Conservation (phyloP, 1,140 invertebrate species). For the Diorhabda carinulata region DNA sequence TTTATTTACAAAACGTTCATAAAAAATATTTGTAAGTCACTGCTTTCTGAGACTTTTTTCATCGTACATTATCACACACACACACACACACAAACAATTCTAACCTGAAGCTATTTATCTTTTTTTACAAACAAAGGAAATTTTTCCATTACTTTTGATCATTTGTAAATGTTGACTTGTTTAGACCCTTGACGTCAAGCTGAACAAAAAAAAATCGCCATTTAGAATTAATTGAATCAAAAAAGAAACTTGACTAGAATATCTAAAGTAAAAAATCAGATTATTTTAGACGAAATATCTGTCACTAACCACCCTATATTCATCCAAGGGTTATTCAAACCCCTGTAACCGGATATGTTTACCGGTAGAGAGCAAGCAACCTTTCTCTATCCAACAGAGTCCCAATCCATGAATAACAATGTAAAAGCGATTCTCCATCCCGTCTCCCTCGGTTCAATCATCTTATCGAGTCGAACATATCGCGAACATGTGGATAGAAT, state of each 20-base stretch:
- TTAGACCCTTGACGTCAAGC: slow-evolving; percentile 1
- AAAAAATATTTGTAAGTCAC: too few relatives aligned
- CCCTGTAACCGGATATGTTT: slow-evolving; percentile 42
- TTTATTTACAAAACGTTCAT: too few relatives aligned
- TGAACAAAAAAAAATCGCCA: too few relatives aligned
- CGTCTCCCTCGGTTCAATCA: slow-evolving; percentile 27
- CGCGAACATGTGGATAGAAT: slow-evolving; percentile 37
- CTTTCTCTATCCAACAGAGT: slow-evolving; percentile 31
- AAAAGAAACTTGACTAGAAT: too few relatives aligned
- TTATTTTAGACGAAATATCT: too few relatives aligned
- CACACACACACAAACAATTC: not conserved
- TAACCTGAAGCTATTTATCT: slow-evolving; percentile 9
- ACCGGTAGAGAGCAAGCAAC: slow-evolving; percentile 24
- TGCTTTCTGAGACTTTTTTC: too few relatives aligned
- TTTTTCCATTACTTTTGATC: slow-evolving; percentile 8
- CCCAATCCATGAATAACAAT: slow-evolving; percentile 47
- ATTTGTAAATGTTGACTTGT: slow-evolving; percentile 9
- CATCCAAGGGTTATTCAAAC: slow-evolving; percentile 26
- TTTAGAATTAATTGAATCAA: too few relatives aligned
- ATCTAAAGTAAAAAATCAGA: too few relatives aligned
- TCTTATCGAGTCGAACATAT: slow-evolving; percentile 41
- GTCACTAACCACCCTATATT: not conserved
- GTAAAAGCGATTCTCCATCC: slow-evolving; percentile 24
- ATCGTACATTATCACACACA: too few relatives aligned
- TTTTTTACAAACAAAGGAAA: slow-evolving; percentile 10